Base-by-base conservation (phyloP, 2,797 vertebrate species). In the Chelmon rostratus region DNA sequence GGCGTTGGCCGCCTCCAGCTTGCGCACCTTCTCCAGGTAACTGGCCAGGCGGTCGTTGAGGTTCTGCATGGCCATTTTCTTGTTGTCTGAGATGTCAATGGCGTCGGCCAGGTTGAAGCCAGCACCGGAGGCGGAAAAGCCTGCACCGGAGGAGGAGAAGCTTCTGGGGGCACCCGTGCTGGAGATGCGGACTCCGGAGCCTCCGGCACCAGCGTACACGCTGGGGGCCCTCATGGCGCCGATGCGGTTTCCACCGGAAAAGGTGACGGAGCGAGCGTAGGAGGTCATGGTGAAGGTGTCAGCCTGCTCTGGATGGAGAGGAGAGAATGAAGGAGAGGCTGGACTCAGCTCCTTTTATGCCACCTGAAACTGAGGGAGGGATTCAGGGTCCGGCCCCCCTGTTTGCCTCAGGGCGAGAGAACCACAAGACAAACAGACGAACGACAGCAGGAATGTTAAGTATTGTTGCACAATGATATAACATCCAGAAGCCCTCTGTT, bases 41-140 rank as follows among this genome's bases (percentile, higher is more conserved):
- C 91, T 18, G 0, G 96, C 94, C 93, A 98, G 90, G 6, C 97
- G 97, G 50, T 97, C 96, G 0, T 99, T 98, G 10, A 99, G 96
- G 84, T 95, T 96, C 91, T 97, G 96, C 97, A 98, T 97, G 70
- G 96, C 31, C 21, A 21, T 13, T 65, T 94, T 94, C 79, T 92
- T 89, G 73, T 88, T 92, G 56, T 78, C 85, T 0, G 50, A 28
- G 53, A 76, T 50, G 49, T 85, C 78, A 0, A 88, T 0, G 16
- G 88, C 92, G 9, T 89, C 76, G 0, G 73, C 18, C 0, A 91
- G 63, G 10, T 86, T 78, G 1, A 94, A 80, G 40, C 81, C 73
- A 1, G 23, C 28, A 1, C 40, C 18, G 1, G 38, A 13, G 8
- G 35, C 50, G 1, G 66, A 65, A n/a, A 44, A 52, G 13, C 78